Conservation (phyloP, 2,888 invertebrate genomes). For the Caenorhabditis drosophilae region DNA sequence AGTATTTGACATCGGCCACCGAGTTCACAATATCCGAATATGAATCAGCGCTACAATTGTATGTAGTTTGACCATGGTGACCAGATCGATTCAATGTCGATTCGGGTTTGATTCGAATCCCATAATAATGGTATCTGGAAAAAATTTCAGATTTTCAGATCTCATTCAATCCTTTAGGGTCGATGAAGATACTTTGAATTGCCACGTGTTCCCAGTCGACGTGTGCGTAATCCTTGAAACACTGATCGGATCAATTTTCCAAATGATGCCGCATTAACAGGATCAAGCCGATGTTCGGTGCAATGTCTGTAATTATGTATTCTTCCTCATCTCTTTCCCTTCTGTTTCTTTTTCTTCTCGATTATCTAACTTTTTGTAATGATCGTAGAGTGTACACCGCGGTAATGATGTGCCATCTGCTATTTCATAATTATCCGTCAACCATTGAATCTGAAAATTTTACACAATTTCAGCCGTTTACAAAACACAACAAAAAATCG, state of each 20-base stretch:
- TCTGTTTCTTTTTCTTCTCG: not conserved
- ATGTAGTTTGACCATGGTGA: not conserved
- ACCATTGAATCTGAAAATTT: conserved; percentile 81
- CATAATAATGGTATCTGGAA: conserved; percentile 94
- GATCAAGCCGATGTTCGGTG: conserved; percentile 84
- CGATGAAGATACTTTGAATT: conserved; percentile 67
- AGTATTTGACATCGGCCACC: conserved; percentile 17
- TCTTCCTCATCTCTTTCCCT: too few relatives aligned
- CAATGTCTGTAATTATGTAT: conserved; percentile 77
- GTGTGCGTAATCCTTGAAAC: conserved; percentile 90
- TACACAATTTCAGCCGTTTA: too few relatives aligned
- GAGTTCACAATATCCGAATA: conserved; percentile 27
- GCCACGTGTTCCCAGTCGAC: conserved; percentile 85
- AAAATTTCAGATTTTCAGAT: not conserved
- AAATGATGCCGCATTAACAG: conserved; percentile 98
- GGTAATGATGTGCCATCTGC: conserved; percentile 92
- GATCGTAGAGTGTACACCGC: conserved; percentile 92
- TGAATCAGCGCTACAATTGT: conserved; percentile 2
- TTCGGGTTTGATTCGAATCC: conserved; percentile 77
- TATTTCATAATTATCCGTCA: conserved; percentile 96
- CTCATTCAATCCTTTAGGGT: not conserved
- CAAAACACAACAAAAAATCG: too few relatives aligned
- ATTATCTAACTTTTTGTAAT: conserved; percentile 78
- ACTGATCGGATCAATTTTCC: conserved; percentile 98
- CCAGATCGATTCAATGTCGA: conserved; percentile 7